Conservation (phyloP, 1,140 invertebrate species). For the Drosophila ercepeae region DNA sequence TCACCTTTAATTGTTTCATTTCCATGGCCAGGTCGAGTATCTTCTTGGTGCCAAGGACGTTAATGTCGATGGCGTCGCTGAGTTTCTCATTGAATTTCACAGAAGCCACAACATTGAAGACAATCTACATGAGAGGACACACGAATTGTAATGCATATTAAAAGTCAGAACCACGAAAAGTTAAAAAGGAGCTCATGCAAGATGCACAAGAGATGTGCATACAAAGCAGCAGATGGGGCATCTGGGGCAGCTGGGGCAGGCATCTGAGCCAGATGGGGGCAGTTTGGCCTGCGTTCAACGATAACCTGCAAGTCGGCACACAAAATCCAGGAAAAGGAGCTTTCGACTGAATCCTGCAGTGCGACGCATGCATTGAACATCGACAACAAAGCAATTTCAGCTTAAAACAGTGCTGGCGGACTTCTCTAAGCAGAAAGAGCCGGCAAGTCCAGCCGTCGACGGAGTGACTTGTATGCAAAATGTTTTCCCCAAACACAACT, state of each 20-base stretch:
- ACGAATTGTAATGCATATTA: conserved; percentile 70
- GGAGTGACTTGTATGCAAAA: conserved; percentile 81
- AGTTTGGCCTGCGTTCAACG: conserved; percentile 38
- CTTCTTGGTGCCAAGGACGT: conserved; percentile 86
- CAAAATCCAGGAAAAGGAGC: conserved; percentile 12
- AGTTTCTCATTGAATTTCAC: conserved; percentile 94
- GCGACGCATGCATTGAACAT: conserved; percentile 76
- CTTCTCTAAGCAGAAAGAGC: conserved; percentile 49
- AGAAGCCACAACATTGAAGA: conserved; percentile 96
- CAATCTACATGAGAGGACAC: conserved; percentile 85
- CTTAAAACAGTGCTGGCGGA: conserved; percentile 65
- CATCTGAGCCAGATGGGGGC: background rate
- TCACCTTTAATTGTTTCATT: conserved; percentile 88
- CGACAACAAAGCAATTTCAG: conserved; percentile 80
- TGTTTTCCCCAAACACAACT: conserved; percentile 57
- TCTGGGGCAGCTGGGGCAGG: background rate
- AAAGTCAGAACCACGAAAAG: conserved; percentile 46
- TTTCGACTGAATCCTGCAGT: conserved; percentile 42
- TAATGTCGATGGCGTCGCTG: conserved; percentile 86
- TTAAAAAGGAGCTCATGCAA: conserved; percentile 49
- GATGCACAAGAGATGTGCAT: conserved; percentile 70
- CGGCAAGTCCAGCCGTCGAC: conserved; percentile 29
- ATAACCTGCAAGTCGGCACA: conserved; percentile 64
- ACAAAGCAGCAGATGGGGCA: conserved; percentile 53
- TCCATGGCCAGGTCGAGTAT: conserved; percentile 86